Evolutionary conservation across 2,113 vertebrate genomes (phyloP), one percentile per base, ranked within the genome.

Genomic region (Pluvialis apricaria): DNA sequence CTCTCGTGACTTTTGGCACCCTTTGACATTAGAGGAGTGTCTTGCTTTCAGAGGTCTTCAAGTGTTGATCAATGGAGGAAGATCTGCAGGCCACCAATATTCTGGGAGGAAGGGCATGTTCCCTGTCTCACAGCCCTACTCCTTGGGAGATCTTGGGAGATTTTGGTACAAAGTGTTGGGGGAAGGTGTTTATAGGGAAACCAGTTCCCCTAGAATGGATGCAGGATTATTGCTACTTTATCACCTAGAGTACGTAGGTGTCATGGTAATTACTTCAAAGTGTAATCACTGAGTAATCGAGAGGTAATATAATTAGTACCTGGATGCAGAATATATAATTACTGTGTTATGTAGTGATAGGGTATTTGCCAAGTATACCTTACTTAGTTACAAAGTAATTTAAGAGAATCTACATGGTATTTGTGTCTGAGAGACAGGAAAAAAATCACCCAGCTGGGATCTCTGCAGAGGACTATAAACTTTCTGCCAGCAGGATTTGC

Each of bases 281-380:
- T 80, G 78, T 86, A 96, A 96, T 96, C 81, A 75, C 82, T 75
- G 91, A 83, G 55, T 81, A 95, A 92, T 93, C 22, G 2, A 85
- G 82, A 95, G 71, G 75, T 68, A 91, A 90, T 78, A 42, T 94
- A 96, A 97, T 95, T 95, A 93, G 86, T 95, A 96, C 92, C 94
- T 96, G 93, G 71, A 70, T 81, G 60, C 60, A 86, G 87, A 90
- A 90, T 90, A 60, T 61, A 68, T 75, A 92, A 96, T 97, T 94
- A 94, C 82, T 75, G 68, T 68, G 52, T 95, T 96, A 88, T 47
- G 60, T 68, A 94, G 95, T 47, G 87, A 86, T 54, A 93, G 60
- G 26, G 79, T 83, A 88, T 82, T 96, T 97, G 60, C 85, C 44
- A 65, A 91, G 42, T 76, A 44, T 52, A 75, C 92, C 55, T 92